Conservation (phyloP, 2,797 vertebrate genomes). For the Phylloscopus collybita region DNA sequence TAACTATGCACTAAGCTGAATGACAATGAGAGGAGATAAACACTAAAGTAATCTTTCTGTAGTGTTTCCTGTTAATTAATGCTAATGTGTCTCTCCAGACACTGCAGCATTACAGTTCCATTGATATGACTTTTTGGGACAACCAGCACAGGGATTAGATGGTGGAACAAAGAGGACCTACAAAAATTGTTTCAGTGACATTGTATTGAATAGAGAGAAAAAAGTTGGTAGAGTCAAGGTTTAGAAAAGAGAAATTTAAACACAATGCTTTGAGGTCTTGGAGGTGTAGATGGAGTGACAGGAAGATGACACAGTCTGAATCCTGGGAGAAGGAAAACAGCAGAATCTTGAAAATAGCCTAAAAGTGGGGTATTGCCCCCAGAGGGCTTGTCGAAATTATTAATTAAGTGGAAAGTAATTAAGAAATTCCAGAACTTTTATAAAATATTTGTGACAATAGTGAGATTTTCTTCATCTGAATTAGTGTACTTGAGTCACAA, state of each 20-base stretch:
- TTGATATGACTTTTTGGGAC: neutral
- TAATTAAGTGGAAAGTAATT: neutral
- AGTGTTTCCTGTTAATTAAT: neutral
- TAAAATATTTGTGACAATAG: neutral
- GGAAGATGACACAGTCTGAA: neutral
- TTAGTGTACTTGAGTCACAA: neutral
- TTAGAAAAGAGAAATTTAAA: neutral
- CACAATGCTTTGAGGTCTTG: neutral
- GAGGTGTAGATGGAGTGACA: neutral
- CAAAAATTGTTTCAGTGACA: neutral
- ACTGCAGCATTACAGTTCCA: neutral
- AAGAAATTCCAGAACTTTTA: neutral
- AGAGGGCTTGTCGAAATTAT: neutral
- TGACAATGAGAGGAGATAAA: neutral
- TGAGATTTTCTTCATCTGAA: neutral
- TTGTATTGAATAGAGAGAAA: neutral
- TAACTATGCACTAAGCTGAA: neutral
- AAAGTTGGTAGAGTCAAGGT: neutral
- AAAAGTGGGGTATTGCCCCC: neutral
- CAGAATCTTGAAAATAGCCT: neutral
- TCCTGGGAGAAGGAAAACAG: neutral
- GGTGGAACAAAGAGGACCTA: neutral
- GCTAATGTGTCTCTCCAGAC: neutral
- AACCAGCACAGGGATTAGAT: neutral
- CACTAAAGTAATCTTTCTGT: neutral